A percentile compares a stretch with the other conserved stretches of the same genome.
phyloP scores from a whole-genome alignment of 2,888 invertebrate species.

The Nemotelus nigrinus region DNA sequence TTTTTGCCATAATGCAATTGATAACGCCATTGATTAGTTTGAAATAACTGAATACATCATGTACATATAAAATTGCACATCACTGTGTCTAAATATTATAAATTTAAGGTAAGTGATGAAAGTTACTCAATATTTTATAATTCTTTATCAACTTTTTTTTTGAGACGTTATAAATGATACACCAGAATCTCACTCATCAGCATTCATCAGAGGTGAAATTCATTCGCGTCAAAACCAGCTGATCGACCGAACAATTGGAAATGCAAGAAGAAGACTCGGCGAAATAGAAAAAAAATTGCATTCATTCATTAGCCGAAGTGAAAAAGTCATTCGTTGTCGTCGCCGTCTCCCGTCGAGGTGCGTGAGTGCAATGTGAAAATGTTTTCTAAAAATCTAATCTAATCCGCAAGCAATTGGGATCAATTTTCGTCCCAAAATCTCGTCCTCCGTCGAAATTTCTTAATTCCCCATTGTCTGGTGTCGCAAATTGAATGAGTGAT shows the following conservation, averaged over 20 bases:
- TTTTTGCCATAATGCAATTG: no score
- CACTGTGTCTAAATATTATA: no score
- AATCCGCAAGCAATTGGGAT: background rate
- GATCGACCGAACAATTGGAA: conserved; percentile 2
- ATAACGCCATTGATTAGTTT: no score
- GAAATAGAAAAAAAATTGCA: conserved; percentile 18
- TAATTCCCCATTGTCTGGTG: background rate
- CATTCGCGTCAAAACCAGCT: background rate
- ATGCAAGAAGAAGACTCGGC: background rate
- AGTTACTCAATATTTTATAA: no score
- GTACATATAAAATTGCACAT: no score
- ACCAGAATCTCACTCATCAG: background rate
- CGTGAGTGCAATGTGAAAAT: conserved; percentile 31
- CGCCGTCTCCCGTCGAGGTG: background rate
- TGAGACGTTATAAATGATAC: background rate
- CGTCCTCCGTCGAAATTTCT: background rate
- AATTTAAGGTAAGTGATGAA: no score
- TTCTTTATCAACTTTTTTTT: no score
- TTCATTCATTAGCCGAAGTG: conserved; percentile 28
- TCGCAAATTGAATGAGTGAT: conserved; percentile 9
- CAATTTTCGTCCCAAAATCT: background rate
- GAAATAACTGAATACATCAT: no score
- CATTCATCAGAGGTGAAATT: background rate
- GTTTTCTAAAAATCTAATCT: background rate
- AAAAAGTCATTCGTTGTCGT: conserved; percentile 27